phyloP scores from a whole-genome alignment of 2,888 invertebrate species.

The Oscheius sp. region DNA sequence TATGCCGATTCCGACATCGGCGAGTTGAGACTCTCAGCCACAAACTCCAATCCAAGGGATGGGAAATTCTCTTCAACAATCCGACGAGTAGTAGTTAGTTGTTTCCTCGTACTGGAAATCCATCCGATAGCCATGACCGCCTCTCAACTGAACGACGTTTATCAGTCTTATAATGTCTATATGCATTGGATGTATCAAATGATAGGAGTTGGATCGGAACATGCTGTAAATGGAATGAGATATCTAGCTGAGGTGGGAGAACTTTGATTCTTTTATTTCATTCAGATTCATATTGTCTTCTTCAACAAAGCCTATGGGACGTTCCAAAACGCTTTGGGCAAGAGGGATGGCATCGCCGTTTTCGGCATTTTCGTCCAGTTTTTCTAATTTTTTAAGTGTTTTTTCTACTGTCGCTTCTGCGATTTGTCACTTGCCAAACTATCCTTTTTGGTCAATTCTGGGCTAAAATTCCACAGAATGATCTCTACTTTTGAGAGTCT shows the following conservation, averaged over 20 bases:
- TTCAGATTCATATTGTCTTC: slow-evolving; percentile 63
- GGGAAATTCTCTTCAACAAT: not conserved
- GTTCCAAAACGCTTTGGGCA: slow-evolving; percentile 55
- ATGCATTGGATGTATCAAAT: slow-evolving; percentile 63
- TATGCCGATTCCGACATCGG: not conserved
- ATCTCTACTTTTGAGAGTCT: too few species aligned
- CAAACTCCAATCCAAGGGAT: not conserved
- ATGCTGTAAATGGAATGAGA: slow-evolving; percentile 56
- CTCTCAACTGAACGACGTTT: not conserved
- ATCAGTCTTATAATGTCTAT: slow-evolving; percentile 41
- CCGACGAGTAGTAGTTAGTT: not conserved
- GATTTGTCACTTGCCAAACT: too few species aligned
- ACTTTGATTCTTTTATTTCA: not conserved
- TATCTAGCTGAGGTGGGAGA: slow-evolving; percentile 57
- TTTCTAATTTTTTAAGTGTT: too few species aligned
- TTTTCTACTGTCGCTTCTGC: too few species aligned
- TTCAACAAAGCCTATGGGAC: slow-evolving; percentile 60
- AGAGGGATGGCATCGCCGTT: slow-evolving; percentile 64
- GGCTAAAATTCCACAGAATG: too few species aligned
- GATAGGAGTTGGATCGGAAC: slow-evolving; percentile 59
- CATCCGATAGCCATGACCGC: not conserved
- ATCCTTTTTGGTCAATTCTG: too few species aligned
- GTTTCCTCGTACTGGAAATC: not conserved
- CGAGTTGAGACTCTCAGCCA: not conserved
- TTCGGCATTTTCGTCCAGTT: slow-evolving; percentile 63